A percentile compares a stretch with the other conserved stretches of the same genome.
phyloP scores from a whole-genome alignment of 2,113 vertebrate species.

The Dermatemys mawii region DNA sequence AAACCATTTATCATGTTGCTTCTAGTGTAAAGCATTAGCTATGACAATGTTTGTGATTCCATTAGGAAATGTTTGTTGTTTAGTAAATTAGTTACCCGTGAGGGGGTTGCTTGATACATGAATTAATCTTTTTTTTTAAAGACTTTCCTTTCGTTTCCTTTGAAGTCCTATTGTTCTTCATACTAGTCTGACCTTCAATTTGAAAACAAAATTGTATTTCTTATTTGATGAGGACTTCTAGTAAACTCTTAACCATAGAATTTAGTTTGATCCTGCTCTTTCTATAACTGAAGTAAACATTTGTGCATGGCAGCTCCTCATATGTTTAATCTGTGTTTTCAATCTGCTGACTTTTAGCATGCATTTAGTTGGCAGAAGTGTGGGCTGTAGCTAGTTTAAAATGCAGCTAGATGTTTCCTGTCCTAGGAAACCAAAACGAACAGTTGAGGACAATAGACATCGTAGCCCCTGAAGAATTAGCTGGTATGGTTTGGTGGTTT shows the following conservation, averaged over 20 bases:
- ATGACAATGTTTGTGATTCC: accelerated
- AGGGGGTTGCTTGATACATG: not conserved
- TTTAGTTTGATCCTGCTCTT: accelerated
- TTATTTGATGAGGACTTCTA: not conserved
- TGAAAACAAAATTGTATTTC: not conserved
- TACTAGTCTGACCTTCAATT: not conserved
- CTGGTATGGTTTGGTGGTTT: too few relatives aligned
- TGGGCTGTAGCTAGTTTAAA: not conserved
- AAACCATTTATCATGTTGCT: accelerated
- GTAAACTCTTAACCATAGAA: accelerated
- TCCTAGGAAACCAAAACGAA: not conserved
- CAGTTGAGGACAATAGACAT: accelerated
- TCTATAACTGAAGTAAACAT: not conserved
- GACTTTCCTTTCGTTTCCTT: not conserved
- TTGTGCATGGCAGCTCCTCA: accelerated
- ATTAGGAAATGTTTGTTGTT: not conserved
- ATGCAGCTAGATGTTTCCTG: accelerated
- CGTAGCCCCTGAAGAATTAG: accelerated
- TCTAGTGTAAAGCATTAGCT: not conserved
- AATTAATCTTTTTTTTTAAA: not conserved
- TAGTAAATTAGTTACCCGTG: not conserved
- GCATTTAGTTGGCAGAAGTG: accelerated
- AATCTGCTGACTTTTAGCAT: accelerated
- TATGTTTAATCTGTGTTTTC: accelerated
- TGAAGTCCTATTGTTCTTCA: accelerated